Base-by-base conservation (phyloP, 2,888 invertebrate species). In the Synergus laeviventris region DNA sequence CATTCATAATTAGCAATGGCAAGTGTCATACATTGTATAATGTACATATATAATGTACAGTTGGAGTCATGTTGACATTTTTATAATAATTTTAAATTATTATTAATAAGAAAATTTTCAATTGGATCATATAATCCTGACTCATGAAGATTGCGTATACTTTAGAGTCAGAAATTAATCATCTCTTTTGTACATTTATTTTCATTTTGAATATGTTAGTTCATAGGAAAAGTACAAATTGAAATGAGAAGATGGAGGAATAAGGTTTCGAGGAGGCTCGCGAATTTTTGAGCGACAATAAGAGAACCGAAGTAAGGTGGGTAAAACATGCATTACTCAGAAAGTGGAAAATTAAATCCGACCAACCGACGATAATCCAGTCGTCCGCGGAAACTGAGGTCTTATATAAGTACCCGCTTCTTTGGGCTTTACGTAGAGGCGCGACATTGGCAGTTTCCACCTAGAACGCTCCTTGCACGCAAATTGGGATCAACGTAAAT, bases 401-500 rank as follows among this genome's bases (percentile, higher is more conserved):
- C 61, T 39, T 45, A n/a, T n/a, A n/a, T n/a, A 74, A 45, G 74
- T 59, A 74, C 45, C 39, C 77, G 76, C 81, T 83, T 81, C 76
- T 83, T 82, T 75, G 81, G 82, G 84, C 84, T 86, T 84, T 83
- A 82, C 84, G 82, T 79, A 80, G 77, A 79, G 70, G 70, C 45
- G 70, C 70, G 70, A 70, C 70, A 70, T 70, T 80, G 78, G 83
- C 84, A 85, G 87, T 86, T 86, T 86, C 86, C 84, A 81, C 76
- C 79, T 81, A 84, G 84, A 87, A 86, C 86, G 84, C 85, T 86
- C 83, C 87, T 86, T 85, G 86, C 87, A 87, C 87, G 87, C 87
- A 87, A 89, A 89, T 89, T 89, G 87, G 87, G 88, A 87, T 89
- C 86, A 85, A 79, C 86, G 81, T 89, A 84, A 89, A 89, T 89